Percentiles rank a stretch among this genome's conserved stretches.
Evolutionary conservation across 2,888 invertebrate species (phyloP).

Genomic region (Drosophila ustulata): DNA sequence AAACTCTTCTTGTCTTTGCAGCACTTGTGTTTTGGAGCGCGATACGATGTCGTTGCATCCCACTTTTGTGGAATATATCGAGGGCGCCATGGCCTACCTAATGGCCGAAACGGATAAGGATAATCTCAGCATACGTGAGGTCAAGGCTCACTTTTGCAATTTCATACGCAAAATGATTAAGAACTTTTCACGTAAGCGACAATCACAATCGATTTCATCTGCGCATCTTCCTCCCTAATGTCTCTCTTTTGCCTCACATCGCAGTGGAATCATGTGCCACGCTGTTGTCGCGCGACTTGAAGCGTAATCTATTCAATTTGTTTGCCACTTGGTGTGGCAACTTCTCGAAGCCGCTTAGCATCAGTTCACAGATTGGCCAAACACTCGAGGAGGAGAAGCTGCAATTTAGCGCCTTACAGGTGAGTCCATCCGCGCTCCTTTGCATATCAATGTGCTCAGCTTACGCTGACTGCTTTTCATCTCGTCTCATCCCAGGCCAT

Average conservation of each 20-base stretch:
- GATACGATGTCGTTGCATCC: conserved; percentile 93
- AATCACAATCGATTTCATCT: background rate
- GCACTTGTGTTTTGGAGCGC: conserved; percentile 93
- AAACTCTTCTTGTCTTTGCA: conserved; percentile 75
- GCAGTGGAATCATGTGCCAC: conserved; percentile 94
- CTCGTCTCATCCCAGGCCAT: conserved; percentile 90
- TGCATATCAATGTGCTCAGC: conserved; percentile 16
- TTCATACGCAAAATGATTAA: conserved; percentile 97
- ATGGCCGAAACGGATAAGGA: conserved; percentile 98
- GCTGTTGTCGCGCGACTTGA: conserved; percentile 93
- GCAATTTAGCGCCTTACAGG: conserved; percentile 88
- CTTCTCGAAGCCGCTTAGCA: conserved; percentile 90
- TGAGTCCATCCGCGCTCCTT: conserved; percentile 27
- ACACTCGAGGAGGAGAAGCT: conserved; percentile 87
- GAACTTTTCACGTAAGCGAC: conserved; percentile 93
- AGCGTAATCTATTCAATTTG: conserved; percentile 94
- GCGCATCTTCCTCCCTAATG: conserved; percentile 48
- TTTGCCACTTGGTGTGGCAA: conserved; percentile 98
- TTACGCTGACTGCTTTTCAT: background rate
- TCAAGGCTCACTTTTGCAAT: conserved; percentile 96
- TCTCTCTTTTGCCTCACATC: conserved; percentile 13
- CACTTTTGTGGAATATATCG: conserved; percentile 96
- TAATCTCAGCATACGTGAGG: conserved; percentile 93
- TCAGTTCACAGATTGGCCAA: conserved; percentile 84
- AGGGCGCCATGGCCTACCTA: conserved; percentile 95